Base-by-base conservation (phyloP, 2,797 vertebrate genomes). In the Aulostomus chinensis region DNA sequence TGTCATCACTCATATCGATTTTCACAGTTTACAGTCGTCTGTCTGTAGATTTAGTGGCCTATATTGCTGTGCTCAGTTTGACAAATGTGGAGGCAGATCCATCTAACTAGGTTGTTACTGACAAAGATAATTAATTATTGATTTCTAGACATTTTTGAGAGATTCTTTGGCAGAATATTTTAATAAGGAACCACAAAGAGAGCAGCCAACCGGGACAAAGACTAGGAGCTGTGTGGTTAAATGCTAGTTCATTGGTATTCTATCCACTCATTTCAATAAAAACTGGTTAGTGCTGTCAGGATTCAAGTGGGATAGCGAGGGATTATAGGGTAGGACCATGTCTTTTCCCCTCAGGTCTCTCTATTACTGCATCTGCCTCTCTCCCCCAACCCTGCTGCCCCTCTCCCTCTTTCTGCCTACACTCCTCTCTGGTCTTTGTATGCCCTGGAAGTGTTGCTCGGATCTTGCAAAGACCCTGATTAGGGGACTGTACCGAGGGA, bases 261-360 rank as follows among this genome's bases (percentile, higher is more conserved):
- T 22, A 50, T 51, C 46, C 57, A 60, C 71, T 78, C 57, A 24
- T 52, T 28, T 40, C 52, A 37, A 62, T 73, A 69, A 82, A 77
- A 77, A 62, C 72, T 43, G 68, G 78, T 75, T 79, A 40, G 43
- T 0, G n/a, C 62, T 77, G 73, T 74, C 51, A 62, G 56, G 64
- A 70, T 76, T 82, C 52, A 69, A 81, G 74, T 73, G 63, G 78
- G 57, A 81, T 66, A 59, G 63, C 32, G 1, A 11, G 46, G 71
- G 77, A 78, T 86, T 80, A 70, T 37, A 39, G 34, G 55, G 60
- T 36, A 58, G 54, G 67, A 51, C 60, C 58, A 21, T 59, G 54
- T 70, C 17, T 65, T 76, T 69, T 56, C 54, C 57, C 54, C 51
- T 45, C 15, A 18, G 29, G 26, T 58, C 17, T 38, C 28, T 34